Evolutionary conservation across 2,888 invertebrate species (phyloP), one percentile per base, ranked within the genome.

Genomic region (Carterocephalus palaemon): DNA sequence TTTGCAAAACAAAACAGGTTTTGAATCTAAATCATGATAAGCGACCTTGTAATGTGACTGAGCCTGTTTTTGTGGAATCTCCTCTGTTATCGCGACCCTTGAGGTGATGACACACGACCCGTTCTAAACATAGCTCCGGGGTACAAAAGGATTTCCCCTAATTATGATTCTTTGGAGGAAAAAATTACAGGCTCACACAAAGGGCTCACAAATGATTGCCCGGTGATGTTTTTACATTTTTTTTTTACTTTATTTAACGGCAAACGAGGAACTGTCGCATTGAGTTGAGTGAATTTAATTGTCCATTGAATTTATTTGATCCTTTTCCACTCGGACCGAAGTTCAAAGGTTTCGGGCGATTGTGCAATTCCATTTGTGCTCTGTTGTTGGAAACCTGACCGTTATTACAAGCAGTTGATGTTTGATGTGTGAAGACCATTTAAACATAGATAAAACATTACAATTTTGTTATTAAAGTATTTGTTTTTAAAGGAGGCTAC

Each of bases 201-300:
- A 48, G 49, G 53, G 66, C 62, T 65, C 65, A 64, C 56, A 58
- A 56, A 62, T 64, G 63, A 66, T 72, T 66, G 64, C 59, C 59
- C 54, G 22, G 29, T 22, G 22, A 16, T 22, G 2, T 40, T 22
- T 15, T n/a, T n/a, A n/a, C n/a, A n/a, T n/a, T n/a, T 16, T 22
- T 31, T 9, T 6, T 15, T 37, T 23, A 16, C 17, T 40, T 32
- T 4, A 15, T 23, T 15, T 23, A 12, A n/a, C 20, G 22, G 32
- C 31, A 23, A 12, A 40, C n/a, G 23, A 32, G 12, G 12, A 7
- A 40, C 23, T 12, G 53, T 56, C 50, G 45, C 41, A 52, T 59
- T 54, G 47, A 47, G 56, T 55, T 53, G 49, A 63, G 60, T 63
- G 61, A 66, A 70, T 67, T 69, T 68, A 70, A 71, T 69, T 68